phyloP scores from a whole-genome alignment of 2,888 invertebrate genomes.

The Pocota personata region DNA sequence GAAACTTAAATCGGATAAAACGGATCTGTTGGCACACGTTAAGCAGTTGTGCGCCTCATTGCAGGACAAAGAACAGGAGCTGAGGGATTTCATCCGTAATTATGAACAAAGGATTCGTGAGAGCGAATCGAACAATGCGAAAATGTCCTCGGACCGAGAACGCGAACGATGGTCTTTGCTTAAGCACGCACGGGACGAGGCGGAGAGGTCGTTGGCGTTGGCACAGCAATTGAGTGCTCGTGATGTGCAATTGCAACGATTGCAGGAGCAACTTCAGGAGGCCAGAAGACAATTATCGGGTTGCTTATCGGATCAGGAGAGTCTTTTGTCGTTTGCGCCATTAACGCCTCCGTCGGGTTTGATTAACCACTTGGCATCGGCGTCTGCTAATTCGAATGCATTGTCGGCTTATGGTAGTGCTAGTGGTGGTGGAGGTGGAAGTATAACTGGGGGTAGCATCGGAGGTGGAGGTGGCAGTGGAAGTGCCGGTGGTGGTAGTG shows the following conservation, averaged over 20 bases:
- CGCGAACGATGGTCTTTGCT: conserved; percentile 94
- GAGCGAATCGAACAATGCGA: conserved; percentile 86
- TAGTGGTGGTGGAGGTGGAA: conserved; percentile 84
- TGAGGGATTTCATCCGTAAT: conserved; percentile 96
- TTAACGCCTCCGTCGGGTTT: conserved; percentile 85
- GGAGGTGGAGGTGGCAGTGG: conserved; percentile 87
- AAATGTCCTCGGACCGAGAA: conserved; percentile 88
- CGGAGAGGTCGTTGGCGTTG: conserved; percentile 92
- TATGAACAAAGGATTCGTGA: conserved; percentile 95
- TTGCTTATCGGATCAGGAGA: conserved; percentile 93
- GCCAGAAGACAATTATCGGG: conserved; percentile 91
- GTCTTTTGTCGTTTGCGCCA: conserved; percentile 88
- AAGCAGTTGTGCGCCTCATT: conserved; percentile 96
- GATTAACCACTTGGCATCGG: conserved; percentile 83
- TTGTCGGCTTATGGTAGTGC: conserved; percentile 78
- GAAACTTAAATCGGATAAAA: conserved; percentile 95
- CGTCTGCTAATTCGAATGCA: conserved; percentile 74
- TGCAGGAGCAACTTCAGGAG: conserved; percentile 93
- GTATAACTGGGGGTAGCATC: conserved; percentile 82
- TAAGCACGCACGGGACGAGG: conserved; percentile 94
- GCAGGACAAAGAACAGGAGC: conserved; percentile 96
- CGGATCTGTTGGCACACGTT: conserved; percentile 96
- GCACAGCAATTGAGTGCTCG: conserved; percentile 94
- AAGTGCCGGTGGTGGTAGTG: conserved; percentile 80
- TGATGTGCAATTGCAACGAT: conserved; percentile 92